phyloP scores from a whole-genome alignment of 2,888 invertebrate genomes.

The Leptura quadrifasciata region DNA sequence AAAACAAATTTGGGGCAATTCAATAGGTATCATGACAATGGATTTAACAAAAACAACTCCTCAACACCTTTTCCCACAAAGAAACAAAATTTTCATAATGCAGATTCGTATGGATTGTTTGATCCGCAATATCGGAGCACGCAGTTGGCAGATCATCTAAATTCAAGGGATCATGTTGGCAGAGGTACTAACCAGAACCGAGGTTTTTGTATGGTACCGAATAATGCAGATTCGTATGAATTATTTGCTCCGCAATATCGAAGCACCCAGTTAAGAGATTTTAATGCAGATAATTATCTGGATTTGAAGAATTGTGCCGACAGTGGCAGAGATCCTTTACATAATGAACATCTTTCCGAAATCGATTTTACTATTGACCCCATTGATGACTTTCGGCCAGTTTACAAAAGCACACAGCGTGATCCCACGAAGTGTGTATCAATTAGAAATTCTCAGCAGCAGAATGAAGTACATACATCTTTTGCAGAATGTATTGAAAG shows the following conservation, averaged over 20 bases:
- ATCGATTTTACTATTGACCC: conserved; percentile 36
- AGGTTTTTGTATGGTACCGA: not conserved
- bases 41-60: not conserved
- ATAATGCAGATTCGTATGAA: not conserved
- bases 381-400: conserved; percentile 42
- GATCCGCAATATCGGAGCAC: conserved; percentile 30
- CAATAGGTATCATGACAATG: not conserved
- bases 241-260: conserved; percentile 24
- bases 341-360: not conserved
- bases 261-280: conserved; percentile 21
- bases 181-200: too few species aligned
- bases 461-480: not conserved
- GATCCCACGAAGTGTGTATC: not conserved
- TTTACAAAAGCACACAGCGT: conserved; percentile 41
- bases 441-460: not conserved
- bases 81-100: not conserved
- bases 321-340: not conserved
- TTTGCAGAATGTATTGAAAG: not conserved
- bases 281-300: not conserved
- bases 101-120: conserved; percentile 7
- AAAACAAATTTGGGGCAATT: not conserved
- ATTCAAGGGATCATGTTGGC: too few species aligned
- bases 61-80: not conserved
- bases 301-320: not conserved
- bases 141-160: not conserved